These are phyloP conservation scores for Istiophorus platypterus DNA, from an alignment of 2,113 vertebrate species.

Conservation along the genomic window DNA sequence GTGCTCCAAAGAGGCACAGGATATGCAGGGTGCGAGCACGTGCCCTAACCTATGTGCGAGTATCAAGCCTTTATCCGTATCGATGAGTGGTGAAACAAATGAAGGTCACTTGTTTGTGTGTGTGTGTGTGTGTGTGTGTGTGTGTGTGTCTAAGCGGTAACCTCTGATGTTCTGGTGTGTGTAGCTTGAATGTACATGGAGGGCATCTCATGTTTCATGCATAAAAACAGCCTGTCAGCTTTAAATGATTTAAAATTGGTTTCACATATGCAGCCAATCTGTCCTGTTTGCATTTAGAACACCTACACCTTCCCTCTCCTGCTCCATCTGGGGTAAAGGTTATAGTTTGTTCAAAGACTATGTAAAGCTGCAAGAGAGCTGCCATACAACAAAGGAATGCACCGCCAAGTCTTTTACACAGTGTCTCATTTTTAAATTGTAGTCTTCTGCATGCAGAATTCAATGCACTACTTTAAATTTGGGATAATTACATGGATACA, in stretches of 20 bases:
- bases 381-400: constrained; percentile 35
- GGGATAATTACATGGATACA: constrained; percentile 42
- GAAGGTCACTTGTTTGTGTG: too few relatives aligned
- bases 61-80: too few relatives aligned
- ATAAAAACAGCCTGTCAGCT: constrained; percentile 18
- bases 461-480: constrained; percentile 26
- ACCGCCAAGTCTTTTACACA: constrained; percentile 4
- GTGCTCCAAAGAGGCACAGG: background rate
- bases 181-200: background rate
- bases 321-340: constrained; percentile 59
- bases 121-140: too few relatives aligned
- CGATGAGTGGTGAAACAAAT: too few relatives aligned
- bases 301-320: background rate
- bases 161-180: background rate
- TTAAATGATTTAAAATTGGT: constrained; percentile 38
- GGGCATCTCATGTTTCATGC: background rate
- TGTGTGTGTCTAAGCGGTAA: background rate
- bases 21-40: background rate
- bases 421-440: background rate
- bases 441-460: background rate
- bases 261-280: constrained; percentile 38
- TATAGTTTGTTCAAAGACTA: constrained; percentile 24
- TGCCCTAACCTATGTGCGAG: too few relatives aligned
- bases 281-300: constrained; percentile 24
- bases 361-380: constrained; percentile 31